A percentile compares a stretch with the other conserved stretches of the same genome.
Conservation (phyloP, 1,140 invertebrate genomes). For the Drosophila willistoni region DNA sequence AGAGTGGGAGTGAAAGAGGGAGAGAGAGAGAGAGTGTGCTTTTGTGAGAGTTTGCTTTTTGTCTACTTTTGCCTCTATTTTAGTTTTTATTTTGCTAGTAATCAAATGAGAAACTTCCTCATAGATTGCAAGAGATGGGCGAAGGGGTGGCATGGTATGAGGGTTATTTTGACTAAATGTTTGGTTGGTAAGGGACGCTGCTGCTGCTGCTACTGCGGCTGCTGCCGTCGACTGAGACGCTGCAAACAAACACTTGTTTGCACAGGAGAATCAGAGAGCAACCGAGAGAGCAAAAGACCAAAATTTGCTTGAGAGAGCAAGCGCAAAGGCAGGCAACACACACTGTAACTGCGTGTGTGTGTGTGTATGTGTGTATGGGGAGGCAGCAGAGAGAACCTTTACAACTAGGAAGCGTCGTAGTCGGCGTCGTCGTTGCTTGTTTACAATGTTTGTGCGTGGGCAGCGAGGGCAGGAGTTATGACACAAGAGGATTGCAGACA, state of each 20-base stretch:
- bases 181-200: slow-evolving; percentile 28
- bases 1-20: neutral
- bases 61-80: slow-evolving; percentile 21
- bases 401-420: slow-evolving; percentile 66
- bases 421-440: slow-evolving; percentile 54
- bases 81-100: slow-evolving; percentile 42
- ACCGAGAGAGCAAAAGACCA: slow-evolving; percentile 7
- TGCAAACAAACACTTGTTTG: slow-evolving; percentile 80
- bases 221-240: slow-evolving; percentile 41
- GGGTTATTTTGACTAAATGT: slow-evolving; percentile 32
- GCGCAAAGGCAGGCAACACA: slow-evolving; percentile 30
- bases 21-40: neutral
- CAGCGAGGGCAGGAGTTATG: slow-evolving; percentile 12
- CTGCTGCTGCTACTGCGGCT: slow-evolving; percentile 20
- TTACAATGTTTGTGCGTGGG: slow-evolving; percentile 72
- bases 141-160: neutral
- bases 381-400: slow-evolving; percentile 32
- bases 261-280: slow-evolving; percentile 60
- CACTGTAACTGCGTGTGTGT: neutral
- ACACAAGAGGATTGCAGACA: slow-evolving; percentile 8
- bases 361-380: slow-evolving; percentile 14
- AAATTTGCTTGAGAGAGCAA: slow-evolving; percentile 49
- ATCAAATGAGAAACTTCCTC: slow-evolving; percentile 65
- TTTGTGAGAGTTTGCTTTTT: slow-evolving; percentile 19
- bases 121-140: slow-evolving; percentile 11